Percentiles rank a stretch among this genome's conserved stretches.
These are phyloP conservation scores for Cryptocheilus praepositus DNA, from an alignment of 2,888 invertebrate species.

Conservation along the genomic window DNA sequence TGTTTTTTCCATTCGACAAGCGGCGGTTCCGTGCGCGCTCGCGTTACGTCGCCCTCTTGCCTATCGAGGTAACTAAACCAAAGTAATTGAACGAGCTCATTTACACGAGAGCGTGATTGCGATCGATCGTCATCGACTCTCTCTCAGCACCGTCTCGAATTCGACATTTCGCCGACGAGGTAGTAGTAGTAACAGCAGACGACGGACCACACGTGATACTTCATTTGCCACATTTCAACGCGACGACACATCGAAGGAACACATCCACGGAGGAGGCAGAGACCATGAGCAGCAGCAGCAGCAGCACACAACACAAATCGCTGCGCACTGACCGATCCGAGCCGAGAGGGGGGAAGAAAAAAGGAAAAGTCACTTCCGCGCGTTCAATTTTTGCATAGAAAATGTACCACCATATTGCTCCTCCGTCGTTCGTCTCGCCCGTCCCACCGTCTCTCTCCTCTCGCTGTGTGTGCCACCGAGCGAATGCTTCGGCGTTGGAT, in stretches of 20 bases:
- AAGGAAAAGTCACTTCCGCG: not conserved
- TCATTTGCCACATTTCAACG: constrained; percentile 37
- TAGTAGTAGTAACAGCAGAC: not conserved
- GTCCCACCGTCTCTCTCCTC: not conserved
- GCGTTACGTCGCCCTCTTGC: too few species aligned
- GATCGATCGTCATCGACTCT: constrained; percentile 1
- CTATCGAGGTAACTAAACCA: too few species aligned
- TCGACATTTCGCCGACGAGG: not conserved
- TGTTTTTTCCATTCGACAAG: too few species aligned
- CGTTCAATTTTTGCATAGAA: constrained; percentile 27
- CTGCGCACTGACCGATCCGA: constrained; percentile 2
- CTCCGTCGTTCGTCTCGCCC: constrained; percentile 13
- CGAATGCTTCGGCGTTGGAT: constrained; percentile 7
- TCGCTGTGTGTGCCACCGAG: constrained; percentile 17
- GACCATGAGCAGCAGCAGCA: not conserved
- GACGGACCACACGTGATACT: constrained; percentile 40
- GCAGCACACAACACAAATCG: not conserved
- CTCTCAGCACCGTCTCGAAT: constrained; percentile 2
- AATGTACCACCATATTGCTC: constrained; percentile 42
- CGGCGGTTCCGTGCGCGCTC: too few species aligned
- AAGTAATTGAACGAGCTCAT: too few species aligned
- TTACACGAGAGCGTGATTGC: too few species aligned
- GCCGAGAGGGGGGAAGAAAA: not conserved
- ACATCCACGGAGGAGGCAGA: not conserved
- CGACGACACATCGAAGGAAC: constrained; percentile 12